These are phyloP conservation scores for Furcifer pardalis DNA, from an alignment of 2,797 vertebrate species.

Conservation along the genomic window DNA sequence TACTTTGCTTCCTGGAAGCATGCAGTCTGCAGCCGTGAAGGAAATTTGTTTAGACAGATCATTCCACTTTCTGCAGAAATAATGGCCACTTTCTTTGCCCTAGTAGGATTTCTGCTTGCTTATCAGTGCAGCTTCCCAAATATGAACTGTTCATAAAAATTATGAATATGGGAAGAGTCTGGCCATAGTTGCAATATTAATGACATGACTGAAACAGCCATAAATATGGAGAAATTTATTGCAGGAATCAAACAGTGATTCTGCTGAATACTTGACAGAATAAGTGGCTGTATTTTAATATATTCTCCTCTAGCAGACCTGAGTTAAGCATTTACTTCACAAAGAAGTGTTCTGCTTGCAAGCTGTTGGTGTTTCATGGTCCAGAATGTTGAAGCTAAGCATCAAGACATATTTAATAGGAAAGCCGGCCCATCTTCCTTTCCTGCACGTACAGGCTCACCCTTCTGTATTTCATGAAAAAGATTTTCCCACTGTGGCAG, in stretches of 20 bases:
- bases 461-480: conserved; percentile 59
- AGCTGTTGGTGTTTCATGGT: background rate
- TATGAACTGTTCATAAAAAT: background rate
- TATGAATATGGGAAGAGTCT: background rate
- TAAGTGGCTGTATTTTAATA: background rate
- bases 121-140: background rate
- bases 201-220: background rate
- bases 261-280: background rate
- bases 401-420: conserved; percentile 28
- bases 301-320: background rate
- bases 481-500: conserved; percentile 66
- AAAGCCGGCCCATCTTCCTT: background rate
- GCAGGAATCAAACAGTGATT: background rate
- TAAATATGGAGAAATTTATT: background rate
- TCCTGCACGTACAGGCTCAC: background rate
- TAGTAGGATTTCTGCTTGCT: background rate
- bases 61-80: background rate
- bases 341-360: conserved; percentile 17
- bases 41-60: conserved; percentile 11
- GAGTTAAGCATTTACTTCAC: conserved; percentile 28
- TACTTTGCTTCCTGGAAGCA: no score
- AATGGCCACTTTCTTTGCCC: background rate
- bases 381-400: conserved; percentile 46
- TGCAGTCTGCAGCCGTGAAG: no score
- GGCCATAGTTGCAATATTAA: background rate